Percentiles rank a stretch among this genome's conserved stretches.
Evolutionary conservation across 2,888 invertebrate species (phyloP).

Genomic region (Stenurella melanura): DNA sequence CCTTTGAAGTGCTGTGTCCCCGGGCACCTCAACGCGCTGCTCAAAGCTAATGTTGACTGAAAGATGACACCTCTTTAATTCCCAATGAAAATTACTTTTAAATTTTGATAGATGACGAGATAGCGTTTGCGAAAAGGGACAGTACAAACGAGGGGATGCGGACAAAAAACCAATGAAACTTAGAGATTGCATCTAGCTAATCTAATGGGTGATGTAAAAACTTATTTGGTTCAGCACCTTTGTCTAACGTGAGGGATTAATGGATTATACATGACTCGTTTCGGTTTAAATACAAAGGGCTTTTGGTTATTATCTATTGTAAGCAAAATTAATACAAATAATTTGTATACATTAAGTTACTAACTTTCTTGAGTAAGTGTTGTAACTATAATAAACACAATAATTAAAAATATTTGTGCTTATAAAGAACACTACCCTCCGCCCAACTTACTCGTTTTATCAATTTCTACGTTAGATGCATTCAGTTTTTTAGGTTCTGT

Average conservation of each 20-base stretch:
- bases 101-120: conserved; percentile 70
- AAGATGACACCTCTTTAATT: conserved; percentile 73
- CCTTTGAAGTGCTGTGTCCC: conserved; percentile 67
- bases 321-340: too few species aligned
- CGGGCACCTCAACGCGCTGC: conserved; percentile 56
- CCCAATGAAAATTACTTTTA: conserved; percentile 72
- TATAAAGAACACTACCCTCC: too few species aligned
- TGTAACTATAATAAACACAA: too few species aligned
- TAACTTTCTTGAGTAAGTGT: too few species aligned
- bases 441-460: too few species aligned
- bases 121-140: conserved; percentile 57
- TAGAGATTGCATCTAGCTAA: conserved; percentile 27
- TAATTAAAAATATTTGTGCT: too few species aligned
- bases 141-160: conserved; percentile 39
- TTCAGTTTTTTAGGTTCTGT: too few species aligned
- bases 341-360: too few species aligned
- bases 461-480: too few species aligned
- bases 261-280: background rate
- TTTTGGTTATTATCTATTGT: background rate
- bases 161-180: conserved; percentile 38
- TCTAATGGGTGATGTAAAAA: conserved; percentile 29
- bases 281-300: background rate
- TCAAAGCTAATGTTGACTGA: conserved; percentile 69
- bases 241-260: background rate
- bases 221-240: conserved; percentile 18